These are phyloP conservation scores for Circaetus cinerascens DNA, from an alignment of 2,113 vertebrate species.

Conservation along the genomic window DNA sequence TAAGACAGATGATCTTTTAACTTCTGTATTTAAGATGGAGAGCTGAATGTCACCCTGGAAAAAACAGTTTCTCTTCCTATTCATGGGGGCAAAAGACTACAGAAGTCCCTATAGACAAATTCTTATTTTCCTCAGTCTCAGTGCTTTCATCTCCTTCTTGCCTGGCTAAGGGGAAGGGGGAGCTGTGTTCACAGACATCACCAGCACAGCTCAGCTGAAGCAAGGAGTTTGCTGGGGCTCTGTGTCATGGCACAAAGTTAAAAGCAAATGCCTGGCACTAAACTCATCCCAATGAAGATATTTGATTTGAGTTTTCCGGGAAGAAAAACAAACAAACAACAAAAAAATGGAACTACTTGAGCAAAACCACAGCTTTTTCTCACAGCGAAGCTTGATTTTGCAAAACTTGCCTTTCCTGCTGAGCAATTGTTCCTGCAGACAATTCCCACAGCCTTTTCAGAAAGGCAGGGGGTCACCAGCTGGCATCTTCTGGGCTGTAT, in stretches of 20 bases:
- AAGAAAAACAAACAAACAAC: neutral
- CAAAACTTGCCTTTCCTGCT: constrained; percentile 15
- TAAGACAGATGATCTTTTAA: neutral
- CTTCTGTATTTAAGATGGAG: neutral
- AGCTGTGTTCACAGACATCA: neutral
- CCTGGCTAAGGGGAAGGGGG: neutral
- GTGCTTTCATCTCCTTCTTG: neutral
- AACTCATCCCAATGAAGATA: neutral
- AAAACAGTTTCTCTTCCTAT: neutral
- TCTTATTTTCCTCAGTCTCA: neutral
- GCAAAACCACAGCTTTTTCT: constrained; percentile 17
- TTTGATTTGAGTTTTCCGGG: neutral
- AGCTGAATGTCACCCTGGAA: neutral
- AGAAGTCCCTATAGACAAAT: neutral
- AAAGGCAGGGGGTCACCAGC: constrained; percentile 1
- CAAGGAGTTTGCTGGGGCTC: neutral
- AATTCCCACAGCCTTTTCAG: constrained; percentile 7
- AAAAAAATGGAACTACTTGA: neutral
- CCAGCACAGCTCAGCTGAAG: neutral
- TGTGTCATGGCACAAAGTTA: neutral
- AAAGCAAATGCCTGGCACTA: neutral
- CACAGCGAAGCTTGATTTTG: neutral
- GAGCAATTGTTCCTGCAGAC: constrained; percentile 46
- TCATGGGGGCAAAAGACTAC: neutral
- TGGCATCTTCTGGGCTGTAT: constrained; percentile 8